These are phyloP conservation scores for Erebia ligea DNA, from an alignment of 2,888 invertebrate species.

Conservation along the genomic window DNA sequence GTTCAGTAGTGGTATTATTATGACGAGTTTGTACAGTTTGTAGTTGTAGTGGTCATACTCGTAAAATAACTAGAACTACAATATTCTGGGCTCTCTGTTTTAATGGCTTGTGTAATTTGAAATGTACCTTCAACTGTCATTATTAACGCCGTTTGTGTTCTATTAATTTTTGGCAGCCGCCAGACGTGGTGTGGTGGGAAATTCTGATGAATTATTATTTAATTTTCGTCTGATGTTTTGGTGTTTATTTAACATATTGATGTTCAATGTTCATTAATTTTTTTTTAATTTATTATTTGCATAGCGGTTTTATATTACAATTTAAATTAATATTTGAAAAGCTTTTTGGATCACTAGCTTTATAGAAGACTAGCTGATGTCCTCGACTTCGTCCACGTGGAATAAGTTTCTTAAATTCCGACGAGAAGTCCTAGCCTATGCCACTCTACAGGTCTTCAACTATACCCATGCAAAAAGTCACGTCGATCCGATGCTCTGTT, in stretches of 20 bases:
- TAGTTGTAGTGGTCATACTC: too few relatives aligned
- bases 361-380: too few relatives aligned
- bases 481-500: too few relatives aligned
- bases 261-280: background rate
- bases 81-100: conserved; percentile 27
- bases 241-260: conserved; percentile 11
- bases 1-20: background rate
- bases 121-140: conserved; percentile 38
- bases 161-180: conserved; percentile 38
- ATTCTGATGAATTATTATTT: conserved; percentile 23
- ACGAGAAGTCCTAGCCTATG: too few relatives aligned
- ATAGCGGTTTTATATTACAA: too few relatives aligned
- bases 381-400: too few relatives aligned
- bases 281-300: background rate
- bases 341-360: too few relatives aligned
- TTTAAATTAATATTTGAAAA: too few relatives aligned
- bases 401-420: too few relatives aligned
- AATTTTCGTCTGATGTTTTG: conserved; percentile 19
- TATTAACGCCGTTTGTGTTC: conserved; percentile 35
- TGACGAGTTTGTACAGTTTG: background rate
- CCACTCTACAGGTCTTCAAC: too few relatives aligned
- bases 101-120: conserved; percentile 33
- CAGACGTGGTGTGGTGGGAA: conserved; percentile 6
- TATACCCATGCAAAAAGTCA: too few relatives aligned
- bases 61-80: conserved; percentile 28